These are phyloP conservation scores for Silurus glanis DNA, from an alignment of 2,113 vertebrate genomes.

Conservation along the genomic window DNA sequence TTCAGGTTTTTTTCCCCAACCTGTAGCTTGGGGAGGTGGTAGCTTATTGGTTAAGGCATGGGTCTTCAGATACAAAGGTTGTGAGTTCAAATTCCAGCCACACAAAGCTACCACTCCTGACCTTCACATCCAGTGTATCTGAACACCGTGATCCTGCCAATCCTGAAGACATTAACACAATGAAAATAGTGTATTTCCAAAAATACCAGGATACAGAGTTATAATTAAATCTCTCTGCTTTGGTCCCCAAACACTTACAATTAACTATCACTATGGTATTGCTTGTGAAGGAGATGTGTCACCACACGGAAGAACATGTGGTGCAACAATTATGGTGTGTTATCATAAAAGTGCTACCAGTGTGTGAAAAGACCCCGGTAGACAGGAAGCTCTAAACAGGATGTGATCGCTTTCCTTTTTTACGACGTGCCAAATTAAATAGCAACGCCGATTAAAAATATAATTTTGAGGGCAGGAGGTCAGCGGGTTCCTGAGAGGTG, in stretches of 20 bases:
- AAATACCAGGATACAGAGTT: neutral
- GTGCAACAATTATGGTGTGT: constrained; percentile 39
- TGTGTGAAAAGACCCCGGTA: neutral
- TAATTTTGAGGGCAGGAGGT: neutral
- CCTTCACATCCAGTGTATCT: no score
- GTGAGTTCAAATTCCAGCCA: no score
- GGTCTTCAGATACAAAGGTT: no score
- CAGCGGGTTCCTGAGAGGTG: neutral
- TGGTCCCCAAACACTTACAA: no score
- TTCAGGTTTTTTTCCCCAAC: no score
- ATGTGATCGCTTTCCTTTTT: neutral
- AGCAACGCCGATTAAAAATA: neutral
- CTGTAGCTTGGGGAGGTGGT: no score
- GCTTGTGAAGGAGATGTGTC: constrained; percentile 19
- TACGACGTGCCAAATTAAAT: neutral
- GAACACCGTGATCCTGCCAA: no score
- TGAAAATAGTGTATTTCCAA: no score
- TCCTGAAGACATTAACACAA: no score
- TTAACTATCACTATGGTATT: constrained; percentile 14
- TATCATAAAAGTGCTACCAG: neutral
- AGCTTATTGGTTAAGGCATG: no score
- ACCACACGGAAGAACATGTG: constrained; percentile 15
- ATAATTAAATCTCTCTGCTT: neutral
- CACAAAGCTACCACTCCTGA: no score
- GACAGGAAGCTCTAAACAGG: neutral